These are phyloP conservation scores for Mormyrops boulengeri DNA, from an alignment of 2,797 vertebrate species.

Conservation along the genomic window DNA sequence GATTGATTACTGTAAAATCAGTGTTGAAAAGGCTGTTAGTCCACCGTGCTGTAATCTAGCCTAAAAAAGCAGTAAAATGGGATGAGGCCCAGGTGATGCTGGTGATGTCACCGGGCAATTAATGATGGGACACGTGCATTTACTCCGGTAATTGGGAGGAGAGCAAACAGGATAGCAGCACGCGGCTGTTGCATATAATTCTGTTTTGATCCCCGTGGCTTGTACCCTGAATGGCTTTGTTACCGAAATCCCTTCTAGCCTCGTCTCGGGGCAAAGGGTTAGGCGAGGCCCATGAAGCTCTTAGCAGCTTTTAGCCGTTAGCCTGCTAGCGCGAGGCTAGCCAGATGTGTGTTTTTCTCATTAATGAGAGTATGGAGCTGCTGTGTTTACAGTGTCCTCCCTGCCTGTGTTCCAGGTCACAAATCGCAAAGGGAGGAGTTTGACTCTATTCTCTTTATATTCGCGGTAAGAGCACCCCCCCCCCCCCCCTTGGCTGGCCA, in stretches of 20 bases:
- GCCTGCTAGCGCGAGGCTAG: neutral
- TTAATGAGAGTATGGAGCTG: neutral
- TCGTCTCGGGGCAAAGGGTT: neutral
- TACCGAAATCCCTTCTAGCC: neutral
- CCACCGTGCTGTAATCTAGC: neutral
- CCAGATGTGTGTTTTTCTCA: neutral
- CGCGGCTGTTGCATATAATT: neutral
- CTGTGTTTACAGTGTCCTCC: slow-evolving; percentile 1
- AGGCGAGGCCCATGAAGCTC: neutral
- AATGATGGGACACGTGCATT: neutral
- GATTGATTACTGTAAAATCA: neutral
- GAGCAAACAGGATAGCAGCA: neutral
- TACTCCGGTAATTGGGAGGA: neutral
- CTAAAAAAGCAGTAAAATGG: neutral
- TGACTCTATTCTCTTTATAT: slow-evolving; percentile 98
- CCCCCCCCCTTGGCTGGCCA: neutral
- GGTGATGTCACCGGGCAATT: neutral
- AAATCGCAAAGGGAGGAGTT: slow-evolving; percentile 98
- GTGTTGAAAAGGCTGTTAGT: neutral
- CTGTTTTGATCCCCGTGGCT: neutral
- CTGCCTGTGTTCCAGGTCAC: slow-evolving; percentile 71
- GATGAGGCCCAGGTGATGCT: neutral
- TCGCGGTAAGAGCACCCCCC: slow-evolving; percentile 74
- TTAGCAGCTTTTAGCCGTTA: neutral
- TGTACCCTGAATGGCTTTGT: slow-evolving; percentile 3